Evolutionary conservation across 2,797 vertebrate species (phyloP).

Genomic region (Darevskia mixta): DNA sequence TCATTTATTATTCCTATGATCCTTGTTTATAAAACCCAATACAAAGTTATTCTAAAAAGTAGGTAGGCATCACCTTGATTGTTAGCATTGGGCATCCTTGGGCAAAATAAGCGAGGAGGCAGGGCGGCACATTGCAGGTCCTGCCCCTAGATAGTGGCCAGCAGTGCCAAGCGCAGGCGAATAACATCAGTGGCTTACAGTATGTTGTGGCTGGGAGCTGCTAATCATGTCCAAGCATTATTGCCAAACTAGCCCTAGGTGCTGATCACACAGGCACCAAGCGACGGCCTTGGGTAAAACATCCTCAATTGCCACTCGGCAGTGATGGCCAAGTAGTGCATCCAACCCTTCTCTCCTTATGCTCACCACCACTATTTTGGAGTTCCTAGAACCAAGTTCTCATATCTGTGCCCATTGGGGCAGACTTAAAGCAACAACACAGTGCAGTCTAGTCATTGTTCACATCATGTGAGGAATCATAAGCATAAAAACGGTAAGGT

Average conservation of each 20-base stretch:
- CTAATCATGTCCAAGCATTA: not conserved
- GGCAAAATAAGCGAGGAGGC: not conserved
- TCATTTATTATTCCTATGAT: not conserved
- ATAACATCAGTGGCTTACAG: not conserved
- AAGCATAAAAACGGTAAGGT: not conserved
- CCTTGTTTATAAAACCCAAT: not conserved
- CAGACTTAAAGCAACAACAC: not conserved
- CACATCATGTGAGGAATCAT: not conserved
- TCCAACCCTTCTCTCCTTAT: not conserved
- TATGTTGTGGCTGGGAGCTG: not conserved
- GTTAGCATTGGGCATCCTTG: not conserved
- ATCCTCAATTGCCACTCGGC: not conserved
- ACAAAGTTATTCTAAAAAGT: not conserved
- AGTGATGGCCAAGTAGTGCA: too few relatives aligned
- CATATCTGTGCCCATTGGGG: not conserved
- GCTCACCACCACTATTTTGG: not conserved
- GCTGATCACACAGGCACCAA: not conserved
- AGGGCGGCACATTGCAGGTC: not conserved
- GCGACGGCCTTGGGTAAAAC: not conserved
- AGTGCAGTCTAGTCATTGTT: not conserved
- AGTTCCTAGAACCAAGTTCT: not conserved
- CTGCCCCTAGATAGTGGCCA: not conserved
- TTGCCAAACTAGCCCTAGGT: not conserved
- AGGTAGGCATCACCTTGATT: not conserved
- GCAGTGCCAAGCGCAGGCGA: not conserved